These are phyloP conservation scores for Maccullochella peelii DNA, from an alignment of 2,113 vertebrate genomes.

Conservation along the genomic window DNA sequence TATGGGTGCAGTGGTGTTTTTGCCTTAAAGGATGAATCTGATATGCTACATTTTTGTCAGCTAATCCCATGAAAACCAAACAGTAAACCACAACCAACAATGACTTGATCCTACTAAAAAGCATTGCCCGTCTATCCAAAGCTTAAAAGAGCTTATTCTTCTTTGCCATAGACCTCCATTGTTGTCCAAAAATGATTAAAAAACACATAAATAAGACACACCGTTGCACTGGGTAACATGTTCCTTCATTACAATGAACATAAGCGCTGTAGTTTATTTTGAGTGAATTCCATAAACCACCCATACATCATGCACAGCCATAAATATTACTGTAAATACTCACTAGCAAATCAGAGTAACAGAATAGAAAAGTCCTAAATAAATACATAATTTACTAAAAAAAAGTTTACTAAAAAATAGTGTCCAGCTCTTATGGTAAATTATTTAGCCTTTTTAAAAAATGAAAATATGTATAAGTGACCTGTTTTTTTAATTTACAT, in stretches of 20 bases:
- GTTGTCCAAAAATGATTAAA: neutral
- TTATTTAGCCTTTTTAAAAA: neutral
- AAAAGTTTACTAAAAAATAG: too few relatives aligned
- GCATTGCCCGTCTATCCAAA: neutral
- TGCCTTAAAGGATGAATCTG: neutral
- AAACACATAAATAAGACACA: neutral
- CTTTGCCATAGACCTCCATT: neutral
- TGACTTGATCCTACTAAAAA: neutral
- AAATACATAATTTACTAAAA: too few relatives aligned
- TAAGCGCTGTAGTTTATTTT: neutral
- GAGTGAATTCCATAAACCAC: neutral
- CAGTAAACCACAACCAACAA: neutral
- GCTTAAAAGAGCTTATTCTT: neutral
- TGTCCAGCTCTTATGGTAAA: too few relatives aligned
- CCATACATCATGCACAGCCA: neutral
- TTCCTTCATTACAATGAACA: neutral
- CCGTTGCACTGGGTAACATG: neutral
- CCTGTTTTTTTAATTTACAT: neutral
- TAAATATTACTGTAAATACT: neutral
- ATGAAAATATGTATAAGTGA: neutral
- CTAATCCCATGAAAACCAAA: neutral
- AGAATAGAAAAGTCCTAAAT: too few relatives aligned
- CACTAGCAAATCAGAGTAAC: neutral
- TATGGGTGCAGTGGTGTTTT: neutral
- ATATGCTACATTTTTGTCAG: neutral